Evolutionary conservation across 2,888 invertebrate genomes (phyloP).

Genomic region (Diadegma fenestrale): DNA sequence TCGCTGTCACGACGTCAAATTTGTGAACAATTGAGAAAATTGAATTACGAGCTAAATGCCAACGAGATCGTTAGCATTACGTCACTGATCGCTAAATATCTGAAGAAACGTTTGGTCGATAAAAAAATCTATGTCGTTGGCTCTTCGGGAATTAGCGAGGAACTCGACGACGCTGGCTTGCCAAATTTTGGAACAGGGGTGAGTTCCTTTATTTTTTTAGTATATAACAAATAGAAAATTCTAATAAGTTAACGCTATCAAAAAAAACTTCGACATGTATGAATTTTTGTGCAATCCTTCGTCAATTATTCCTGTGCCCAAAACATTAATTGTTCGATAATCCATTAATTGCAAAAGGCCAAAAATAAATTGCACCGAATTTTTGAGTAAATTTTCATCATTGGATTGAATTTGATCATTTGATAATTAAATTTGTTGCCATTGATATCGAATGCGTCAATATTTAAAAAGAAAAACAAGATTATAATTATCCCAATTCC

Average conservation of each 20-base stretch:
- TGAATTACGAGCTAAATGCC: slow-evolving; percentile 86
- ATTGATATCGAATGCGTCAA: not conserved
- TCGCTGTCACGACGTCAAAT: slow-evolving; percentile 87
- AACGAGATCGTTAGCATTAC: slow-evolving; percentile 86
- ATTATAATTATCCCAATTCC: not conserved
- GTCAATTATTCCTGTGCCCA: not conserved
- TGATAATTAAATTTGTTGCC: too few species aligned
- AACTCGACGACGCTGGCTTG: slow-evolving; percentile 54
- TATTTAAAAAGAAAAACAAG: not conserved
- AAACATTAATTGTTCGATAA: not conserved
- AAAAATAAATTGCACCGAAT: not conserved
- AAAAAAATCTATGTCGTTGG: slow-evolving; percentile 83
- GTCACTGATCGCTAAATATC: slow-evolving; percentile 86
- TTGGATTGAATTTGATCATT: too few species aligned
- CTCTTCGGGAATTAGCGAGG: slow-evolving; percentile 71
- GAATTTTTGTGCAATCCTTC: not conserved
- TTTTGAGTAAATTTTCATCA: too few species aligned
- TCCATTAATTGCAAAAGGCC: not conserved
- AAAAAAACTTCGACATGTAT: not conserved
- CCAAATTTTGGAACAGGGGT: slow-evolving; percentile 65
- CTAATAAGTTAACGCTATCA: not conserved
- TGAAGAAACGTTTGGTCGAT: slow-evolving; percentile 85
- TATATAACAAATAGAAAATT: not conserved
- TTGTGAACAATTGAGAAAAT: slow-evolving; percentile 86
- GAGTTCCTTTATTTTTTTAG: slow-evolving; percentile 31